Conservation (phyloP, 2,888 invertebrate genomes). For the Folsomia manolachei region DNA sequence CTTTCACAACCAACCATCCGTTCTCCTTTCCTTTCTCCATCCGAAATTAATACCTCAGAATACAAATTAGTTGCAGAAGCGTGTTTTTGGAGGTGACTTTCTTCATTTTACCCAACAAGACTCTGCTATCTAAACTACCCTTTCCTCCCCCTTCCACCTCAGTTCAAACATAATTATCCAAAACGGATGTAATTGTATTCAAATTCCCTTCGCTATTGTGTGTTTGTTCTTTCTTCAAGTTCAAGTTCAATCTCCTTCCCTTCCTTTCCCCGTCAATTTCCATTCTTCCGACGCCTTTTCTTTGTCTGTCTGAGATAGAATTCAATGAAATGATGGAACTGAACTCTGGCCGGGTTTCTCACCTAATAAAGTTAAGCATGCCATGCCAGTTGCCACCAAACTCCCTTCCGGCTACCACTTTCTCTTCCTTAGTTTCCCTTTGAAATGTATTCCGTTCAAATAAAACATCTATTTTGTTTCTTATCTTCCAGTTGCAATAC, state of each 20-base stretch:
- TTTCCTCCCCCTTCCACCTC: neutral
- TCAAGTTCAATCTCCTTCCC: no score
- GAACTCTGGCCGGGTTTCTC: neutral
- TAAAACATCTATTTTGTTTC: no score
- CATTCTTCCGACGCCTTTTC: no score
- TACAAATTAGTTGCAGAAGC: neutral
- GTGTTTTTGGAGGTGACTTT: no score
- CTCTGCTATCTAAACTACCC: neutral
- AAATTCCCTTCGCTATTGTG: neutral
- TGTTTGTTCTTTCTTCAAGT: neutral
- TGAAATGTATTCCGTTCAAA: neutral
- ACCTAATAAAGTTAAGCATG: neutral
- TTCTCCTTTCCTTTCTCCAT: neutral
- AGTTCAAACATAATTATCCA: neutral
- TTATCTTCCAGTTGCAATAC: constrained; percentile 67
- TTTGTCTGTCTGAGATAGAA: no score
- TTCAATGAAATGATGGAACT: no score
- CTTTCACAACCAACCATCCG: no score
- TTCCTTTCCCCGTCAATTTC: neutral
- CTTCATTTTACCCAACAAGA: neutral
- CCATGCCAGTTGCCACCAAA: neutral
- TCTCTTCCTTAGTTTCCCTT: neutral
- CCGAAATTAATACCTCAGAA: neutral
- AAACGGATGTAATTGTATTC: neutral
- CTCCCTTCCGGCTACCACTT: no score